A percentile compares a stretch with the other conserved stretches of the same genome.
phyloP scores from a whole-genome alignment of 2,888 invertebrate species.

The Philopedon plagiatum region DNA sequence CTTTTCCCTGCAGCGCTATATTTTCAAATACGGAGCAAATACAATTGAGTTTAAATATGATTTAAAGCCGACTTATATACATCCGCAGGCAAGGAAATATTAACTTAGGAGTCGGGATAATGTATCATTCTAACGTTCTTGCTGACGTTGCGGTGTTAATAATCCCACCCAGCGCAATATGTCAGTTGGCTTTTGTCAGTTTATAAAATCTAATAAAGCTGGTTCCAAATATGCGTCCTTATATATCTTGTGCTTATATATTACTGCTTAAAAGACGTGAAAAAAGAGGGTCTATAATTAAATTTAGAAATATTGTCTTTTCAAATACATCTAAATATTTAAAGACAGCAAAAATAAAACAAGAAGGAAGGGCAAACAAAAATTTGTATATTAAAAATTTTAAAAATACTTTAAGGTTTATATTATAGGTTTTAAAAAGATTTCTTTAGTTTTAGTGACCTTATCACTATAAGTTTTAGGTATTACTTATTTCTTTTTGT shows the following conservation, averaged over 20 bases:
- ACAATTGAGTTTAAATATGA: constrained; percentile 67
- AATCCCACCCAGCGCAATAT: constrained; percentile 33
- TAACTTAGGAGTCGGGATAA: constrained; percentile 38
- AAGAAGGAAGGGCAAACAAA: too few species aligned
- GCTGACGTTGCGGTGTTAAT: constrained; percentile 44
- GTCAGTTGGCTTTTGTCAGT: constrained; percentile 41
- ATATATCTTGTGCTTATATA: background rate
- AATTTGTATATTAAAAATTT: too few species aligned
- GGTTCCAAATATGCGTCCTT: background rate
- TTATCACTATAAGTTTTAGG: too few species aligned
- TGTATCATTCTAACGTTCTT: constrained; percentile 41
- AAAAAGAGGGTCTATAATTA: background rate
- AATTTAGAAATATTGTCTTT: background rate
- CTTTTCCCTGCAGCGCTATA: constrained; percentile 27
- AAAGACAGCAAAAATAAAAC: background rate
- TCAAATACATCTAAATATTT: background rate
- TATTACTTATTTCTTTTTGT: too few species aligned
- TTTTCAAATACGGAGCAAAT: constrained; percentile 55
- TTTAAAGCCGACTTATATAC: constrained; percentile 64
- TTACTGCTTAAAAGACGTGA: background rate
- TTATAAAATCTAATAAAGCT: constrained; percentile 35
- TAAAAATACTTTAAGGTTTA: too few species aligned
- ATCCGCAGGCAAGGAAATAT: constrained; percentile 43
- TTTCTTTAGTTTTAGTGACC: too few species aligned
- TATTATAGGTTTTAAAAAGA: too few species aligned